Percentiles rank a stretch among this genome's conserved stretches.
These are phyloP conservation scores for Embidobia sp. DNA, from an alignment of 2,888 invertebrate species.

Conservation along the genomic window DNA sequence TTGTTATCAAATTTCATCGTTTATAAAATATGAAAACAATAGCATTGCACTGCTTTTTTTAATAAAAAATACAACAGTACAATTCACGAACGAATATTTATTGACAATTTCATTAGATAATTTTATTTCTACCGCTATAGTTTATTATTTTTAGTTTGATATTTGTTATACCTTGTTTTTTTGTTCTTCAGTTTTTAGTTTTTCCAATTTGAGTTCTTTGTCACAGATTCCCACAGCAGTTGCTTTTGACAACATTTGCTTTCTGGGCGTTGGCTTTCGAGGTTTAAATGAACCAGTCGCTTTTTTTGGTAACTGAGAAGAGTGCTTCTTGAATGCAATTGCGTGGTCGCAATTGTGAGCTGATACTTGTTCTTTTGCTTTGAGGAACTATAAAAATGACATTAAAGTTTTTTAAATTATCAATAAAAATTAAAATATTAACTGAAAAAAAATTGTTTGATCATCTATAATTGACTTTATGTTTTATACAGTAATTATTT, in stretches of 20 bases:
- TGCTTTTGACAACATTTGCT: slow-evolving; percentile 75
- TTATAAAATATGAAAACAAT: no score
- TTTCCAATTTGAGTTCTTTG: slow-evolving; percentile 74
- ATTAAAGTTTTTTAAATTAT: not conserved
- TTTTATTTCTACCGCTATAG: slow-evolving; percentile 8
- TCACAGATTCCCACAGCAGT: slow-evolving; percentile 68
- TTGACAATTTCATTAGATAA: no score
- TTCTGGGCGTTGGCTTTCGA: slow-evolving; percentile 78
- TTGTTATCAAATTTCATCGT: no score
- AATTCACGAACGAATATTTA: no score
- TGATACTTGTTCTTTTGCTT: slow-evolving; percentile 77
- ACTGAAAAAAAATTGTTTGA: no score
- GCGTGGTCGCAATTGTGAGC: slow-evolving; percentile 77
- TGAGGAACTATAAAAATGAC: slow-evolving; percentile 72
- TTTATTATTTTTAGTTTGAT: not conserved
- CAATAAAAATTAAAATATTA: not conserved
- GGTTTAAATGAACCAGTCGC: slow-evolving; percentile 79
- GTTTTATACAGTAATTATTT: no score
- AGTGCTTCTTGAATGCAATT: slow-evolving; percentile 72
- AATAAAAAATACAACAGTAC: no score
- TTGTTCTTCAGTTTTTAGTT: slow-evolving; percentile 72
- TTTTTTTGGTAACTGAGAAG: slow-evolving; percentile 78
- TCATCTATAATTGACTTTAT: no score
- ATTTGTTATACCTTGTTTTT: slow-evolving; percentile 55
- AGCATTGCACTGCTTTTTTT: no score